These are phyloP conservation scores for Esox niger DNA, from an alignment of 2,113 vertebrate genomes.

Conservation along the genomic window DNA sequence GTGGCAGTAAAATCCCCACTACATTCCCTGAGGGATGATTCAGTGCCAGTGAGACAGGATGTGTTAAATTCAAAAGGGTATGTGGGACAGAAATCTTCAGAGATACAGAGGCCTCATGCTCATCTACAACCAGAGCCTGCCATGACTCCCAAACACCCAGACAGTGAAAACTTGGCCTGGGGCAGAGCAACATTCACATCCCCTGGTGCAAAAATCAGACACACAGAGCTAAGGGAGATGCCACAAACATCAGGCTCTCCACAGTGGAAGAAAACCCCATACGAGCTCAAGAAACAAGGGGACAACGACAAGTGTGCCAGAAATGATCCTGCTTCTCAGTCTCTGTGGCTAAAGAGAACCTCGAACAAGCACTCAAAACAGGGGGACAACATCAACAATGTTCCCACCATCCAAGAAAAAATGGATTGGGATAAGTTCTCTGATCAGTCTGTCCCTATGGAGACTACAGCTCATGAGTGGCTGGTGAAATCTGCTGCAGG, in stretches of 20 bases:
- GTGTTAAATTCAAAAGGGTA: background rate
- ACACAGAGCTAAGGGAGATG: conserved; percentile 21
- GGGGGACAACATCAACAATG: conserved; percentile 55
- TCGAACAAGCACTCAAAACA: conserved; percentile 52
- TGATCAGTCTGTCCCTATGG: conserved; percentile 70
- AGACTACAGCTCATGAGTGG: conserved; percentile 85
- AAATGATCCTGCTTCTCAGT: conserved; percentile 37
- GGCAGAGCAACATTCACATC: conserved; percentile 31
- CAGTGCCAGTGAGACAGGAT: background rate
- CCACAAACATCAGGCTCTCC: conserved; percentile 43
- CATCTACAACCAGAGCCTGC: conserved; percentile 17
- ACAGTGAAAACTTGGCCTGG: conserved; percentile 3
- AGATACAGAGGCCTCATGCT: conserved; percentile 54
- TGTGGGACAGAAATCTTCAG: background rate
- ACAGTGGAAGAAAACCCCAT: conserved; percentile 39
- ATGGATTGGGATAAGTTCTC: too few relatives aligned
- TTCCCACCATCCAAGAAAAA: conserved; percentile 8
- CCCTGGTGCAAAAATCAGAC: conserved; percentile 42
- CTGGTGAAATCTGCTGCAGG: conserved; percentile 80
- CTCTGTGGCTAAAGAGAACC: conserved; percentile 45
- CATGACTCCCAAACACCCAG: conserved; percentile 9
- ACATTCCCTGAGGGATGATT: conserved; percentile 16
- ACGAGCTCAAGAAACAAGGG: conserved; percentile 50
- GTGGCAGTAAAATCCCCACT: conserved; percentile 58
- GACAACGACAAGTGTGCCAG: conserved; percentile 58